These are phyloP conservation scores for Aurelia coerulea DNA, from an alignment of 30 jellyfish, hydroid and myxozoan genomes.

Conservation along the genomic window DNA sequence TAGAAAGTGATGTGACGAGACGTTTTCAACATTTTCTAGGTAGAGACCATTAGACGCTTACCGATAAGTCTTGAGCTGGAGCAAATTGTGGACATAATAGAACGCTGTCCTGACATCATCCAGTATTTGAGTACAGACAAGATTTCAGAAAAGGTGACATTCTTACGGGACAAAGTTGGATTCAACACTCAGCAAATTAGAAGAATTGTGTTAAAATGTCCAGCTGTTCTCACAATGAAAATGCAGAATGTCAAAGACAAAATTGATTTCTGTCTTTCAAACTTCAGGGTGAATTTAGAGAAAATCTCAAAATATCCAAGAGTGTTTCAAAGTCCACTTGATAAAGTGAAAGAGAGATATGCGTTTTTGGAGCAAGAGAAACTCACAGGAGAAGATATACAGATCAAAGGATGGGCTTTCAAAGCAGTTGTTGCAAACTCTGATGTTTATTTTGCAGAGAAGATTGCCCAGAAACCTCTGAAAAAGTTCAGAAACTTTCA, in stretches of 20 bases:
- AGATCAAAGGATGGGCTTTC: slow-evolving; percentile 65
- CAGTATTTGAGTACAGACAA: slow-evolving; percentile 33
- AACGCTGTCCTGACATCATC: slow-evolving; percentile 57
- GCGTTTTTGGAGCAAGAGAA: slow-evolving; percentile 35
- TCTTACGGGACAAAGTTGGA: slow-evolving; percentile 11
- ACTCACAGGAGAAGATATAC: slow-evolving; percentile 34
- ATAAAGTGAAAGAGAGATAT: slow-evolving; percentile 36
- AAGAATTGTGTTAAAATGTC: slow-evolving; percentile 39
- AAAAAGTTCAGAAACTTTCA: slow-evolving; percentile 52
- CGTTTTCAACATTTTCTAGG: slow-evolving; percentile 12
- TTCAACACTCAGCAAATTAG: slow-evolving; percentile 36
- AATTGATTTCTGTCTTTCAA: slow-evolving; percentile 24
- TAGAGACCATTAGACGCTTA: slow-evolving; percentile 42
- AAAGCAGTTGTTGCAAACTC: slow-evolving; percentile 55
- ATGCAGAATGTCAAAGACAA: slow-evolving; percentile 39
- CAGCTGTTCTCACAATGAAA: slow-evolving; percentile 45
- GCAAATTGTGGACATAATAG: slow-evolving; percentile 33
- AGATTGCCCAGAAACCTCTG: slow-evolving; percentile 50
- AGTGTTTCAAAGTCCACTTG: slow-evolving; percentile 32
- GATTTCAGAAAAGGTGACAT: slow-evolving; percentile 15
- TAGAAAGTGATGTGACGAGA: too few relatives aligned
- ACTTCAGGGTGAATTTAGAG: slow-evolving; percentile 23
- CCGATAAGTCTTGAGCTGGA: slow-evolving; percentile 22
- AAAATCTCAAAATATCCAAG: slow-evolving; percentile 54
- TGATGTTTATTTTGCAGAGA: slow-evolving; percentile 59